Evolutionary conservation across 2,888 invertebrate genomes (phyloP).

Genomic region (Cephus sareptanus): DNA sequence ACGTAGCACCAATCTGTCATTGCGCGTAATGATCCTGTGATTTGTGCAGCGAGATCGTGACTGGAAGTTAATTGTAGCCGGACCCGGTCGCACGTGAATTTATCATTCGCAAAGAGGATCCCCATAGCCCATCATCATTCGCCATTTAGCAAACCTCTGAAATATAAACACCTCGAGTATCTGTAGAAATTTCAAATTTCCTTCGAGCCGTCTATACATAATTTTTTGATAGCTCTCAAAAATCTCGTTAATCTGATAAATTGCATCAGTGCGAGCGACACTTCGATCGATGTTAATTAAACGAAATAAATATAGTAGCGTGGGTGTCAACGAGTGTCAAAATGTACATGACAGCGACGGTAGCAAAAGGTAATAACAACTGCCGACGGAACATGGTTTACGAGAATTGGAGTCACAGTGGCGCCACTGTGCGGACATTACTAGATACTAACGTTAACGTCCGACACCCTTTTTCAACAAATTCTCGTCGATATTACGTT

Average conservation of each 20-base stretch:
- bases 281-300: neutral
- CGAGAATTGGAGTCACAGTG: neutral
- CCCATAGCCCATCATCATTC: neutral
- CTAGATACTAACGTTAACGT: neutral
- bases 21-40: neutral
- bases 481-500: neutral
- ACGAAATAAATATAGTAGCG: neutral
- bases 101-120: neutral
- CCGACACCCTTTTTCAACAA: neutral
- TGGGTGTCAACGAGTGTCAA: neutral
- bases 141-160: neutral
- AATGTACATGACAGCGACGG: neutral
- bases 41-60: neutral
- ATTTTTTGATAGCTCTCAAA: neutral
- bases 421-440: neutral
- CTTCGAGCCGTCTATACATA: neutral
- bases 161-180: no score
- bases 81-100: neutral
- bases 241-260: neutral
- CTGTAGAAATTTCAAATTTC: neutral
- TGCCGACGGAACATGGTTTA: neutral
- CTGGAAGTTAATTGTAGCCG: constrained; percentile 2
- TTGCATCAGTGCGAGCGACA: neutral
- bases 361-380: neutral
- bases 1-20: neutral